Evolutionary conservation across 1,140 invertebrate genomes (phyloP), one percentile per base, ranked within the genome.

Genomic region (Aplysia californica): DNA sequence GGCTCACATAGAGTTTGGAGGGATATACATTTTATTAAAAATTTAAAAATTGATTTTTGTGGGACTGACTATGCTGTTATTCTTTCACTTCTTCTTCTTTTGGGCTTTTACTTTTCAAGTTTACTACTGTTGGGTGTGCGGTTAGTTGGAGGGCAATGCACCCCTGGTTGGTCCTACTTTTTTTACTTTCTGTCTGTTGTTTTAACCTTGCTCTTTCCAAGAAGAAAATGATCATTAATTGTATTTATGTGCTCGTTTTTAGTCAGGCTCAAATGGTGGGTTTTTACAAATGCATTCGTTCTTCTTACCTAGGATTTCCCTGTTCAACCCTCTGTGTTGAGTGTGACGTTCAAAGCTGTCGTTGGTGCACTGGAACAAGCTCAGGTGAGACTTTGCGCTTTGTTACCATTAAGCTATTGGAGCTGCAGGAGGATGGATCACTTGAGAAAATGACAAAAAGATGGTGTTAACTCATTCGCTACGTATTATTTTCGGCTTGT

Each of bases 321-420:
- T 59, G 92, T 94, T 0, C 88, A 90, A 70, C 86, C 92, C 20
- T 87, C 90, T 74, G 94, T 93, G 2, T 88, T 97, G 70, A 92
- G 93, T n/a, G 91, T 93, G 59, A 93, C 94, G 33, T 94, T 98
- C 71, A 92, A 94, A 84, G 96, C 96, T n/a, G 87, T 98, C 15
- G 92, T 97, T 56, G 93, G 93, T 33, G 95, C 95, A 0, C 87
- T 98, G 3, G 71, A 68, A 31, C 72, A 84, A 71, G 88, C 87
- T 73, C 78, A 87, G 82, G 88, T 89, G 61, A 58, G 4, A 20
- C 44, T 26, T 61, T 61, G 6, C 15, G 6, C 18, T 61, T 61
- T 61, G 10, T 50, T n/a, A 50, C 10, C n/a, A 50, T 50, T 50
- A 50, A 50, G n/a, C 44, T 50, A n/a, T 15, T 50, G 44, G n/a